Conservation (phyloP, 2,888 invertebrate species). For the Sphaerophoria taeniata region DNA sequence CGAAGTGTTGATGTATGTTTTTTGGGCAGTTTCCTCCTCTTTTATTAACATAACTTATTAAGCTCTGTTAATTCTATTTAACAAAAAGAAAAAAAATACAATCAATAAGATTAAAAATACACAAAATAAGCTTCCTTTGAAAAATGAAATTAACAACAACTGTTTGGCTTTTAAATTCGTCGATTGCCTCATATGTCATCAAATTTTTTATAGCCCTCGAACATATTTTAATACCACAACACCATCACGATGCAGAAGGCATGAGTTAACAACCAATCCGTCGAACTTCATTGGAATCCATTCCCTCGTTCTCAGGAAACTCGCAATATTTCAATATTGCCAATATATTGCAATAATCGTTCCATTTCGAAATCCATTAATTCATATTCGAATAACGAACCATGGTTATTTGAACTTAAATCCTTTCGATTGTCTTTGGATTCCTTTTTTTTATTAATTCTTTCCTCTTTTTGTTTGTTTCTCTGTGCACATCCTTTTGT, state of each 20-base stretch:
- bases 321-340: slow-evolving; percentile 24
- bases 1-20: no score
- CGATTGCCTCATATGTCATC: no score
- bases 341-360: slow-evolving; percentile 28
- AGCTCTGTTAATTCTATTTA: no score
- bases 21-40: no score
- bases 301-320: background rate
- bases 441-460: background rate
- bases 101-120: no score
- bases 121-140: no score
- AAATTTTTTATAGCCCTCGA: no score
- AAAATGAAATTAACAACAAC: no score
- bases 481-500: slow-evolving; percentile 50
- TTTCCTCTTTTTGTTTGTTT: slow-evolving; percentile 3
- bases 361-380: slow-evolving; percentile 34
- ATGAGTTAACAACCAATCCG: slow-evolving; percentile 19
- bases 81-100: no score
- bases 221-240: no score
- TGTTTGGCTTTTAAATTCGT: no score
- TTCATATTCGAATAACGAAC: slow-evolving; percentile 31
- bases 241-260: slow-evolving; percentile 10
- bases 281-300: slow-evolving; percentile 19
- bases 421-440: slow-evolving; percentile 62
- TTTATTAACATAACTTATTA: no score
- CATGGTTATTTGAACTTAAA: slow-evolving; percentile 63